These are phyloP conservation scores for Phycodurus eques DNA, from an alignment of 2,113 vertebrate genomes.

Conservation along the genomic window DNA sequence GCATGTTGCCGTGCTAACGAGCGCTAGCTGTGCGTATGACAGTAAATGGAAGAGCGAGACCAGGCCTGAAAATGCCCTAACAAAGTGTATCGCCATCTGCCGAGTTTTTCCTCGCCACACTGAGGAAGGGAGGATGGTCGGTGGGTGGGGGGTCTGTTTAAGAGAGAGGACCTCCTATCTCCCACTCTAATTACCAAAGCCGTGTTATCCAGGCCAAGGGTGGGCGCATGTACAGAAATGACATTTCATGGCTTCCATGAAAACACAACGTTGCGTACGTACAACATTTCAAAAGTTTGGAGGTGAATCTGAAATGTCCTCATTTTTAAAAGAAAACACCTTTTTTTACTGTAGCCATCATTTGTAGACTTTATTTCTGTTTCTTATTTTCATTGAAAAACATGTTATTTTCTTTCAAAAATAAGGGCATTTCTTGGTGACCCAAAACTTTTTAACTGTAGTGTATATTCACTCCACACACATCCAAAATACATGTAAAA, in stretches of 20 bases:
- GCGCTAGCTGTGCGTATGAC: background rate
- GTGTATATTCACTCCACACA: too few relatives aligned
- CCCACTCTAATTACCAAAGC: slow-evolving; percentile 40
- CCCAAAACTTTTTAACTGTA: too few relatives aligned
- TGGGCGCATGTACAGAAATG: slow-evolving; percentile 25
- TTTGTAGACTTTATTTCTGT: too few relatives aligned
- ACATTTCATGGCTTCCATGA: background rate
- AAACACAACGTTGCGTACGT: too few relatives aligned
- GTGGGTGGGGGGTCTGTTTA: slow-evolving; percentile 19
- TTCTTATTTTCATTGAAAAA: too few relatives aligned
- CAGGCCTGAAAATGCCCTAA: slow-evolving; percentile 52
- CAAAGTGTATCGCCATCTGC: slow-evolving; percentile 70
- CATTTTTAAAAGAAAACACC: too few relatives aligned
- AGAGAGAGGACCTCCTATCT: slow-evolving; percentile 51
- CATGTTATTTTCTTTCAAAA: too few relatives aligned
- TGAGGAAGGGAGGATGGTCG: slow-evolving; percentile 13
- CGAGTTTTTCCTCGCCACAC: slow-evolving; percentile 36
- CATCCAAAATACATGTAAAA: too few relatives aligned
- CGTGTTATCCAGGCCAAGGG: slow-evolving; percentile 46
- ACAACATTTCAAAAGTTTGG: too few relatives aligned
- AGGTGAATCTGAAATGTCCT: too few relatives aligned
- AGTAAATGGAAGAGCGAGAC: slow-evolving; percentile 14
- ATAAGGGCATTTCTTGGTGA: too few relatives aligned
- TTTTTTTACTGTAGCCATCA: too few relatives aligned
- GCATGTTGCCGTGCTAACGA: background rate